phyloP scores from a whole-genome alignment of 30 jellyfish, hydroid and myxozoan species.

The Hydra vulgaris region DNA sequence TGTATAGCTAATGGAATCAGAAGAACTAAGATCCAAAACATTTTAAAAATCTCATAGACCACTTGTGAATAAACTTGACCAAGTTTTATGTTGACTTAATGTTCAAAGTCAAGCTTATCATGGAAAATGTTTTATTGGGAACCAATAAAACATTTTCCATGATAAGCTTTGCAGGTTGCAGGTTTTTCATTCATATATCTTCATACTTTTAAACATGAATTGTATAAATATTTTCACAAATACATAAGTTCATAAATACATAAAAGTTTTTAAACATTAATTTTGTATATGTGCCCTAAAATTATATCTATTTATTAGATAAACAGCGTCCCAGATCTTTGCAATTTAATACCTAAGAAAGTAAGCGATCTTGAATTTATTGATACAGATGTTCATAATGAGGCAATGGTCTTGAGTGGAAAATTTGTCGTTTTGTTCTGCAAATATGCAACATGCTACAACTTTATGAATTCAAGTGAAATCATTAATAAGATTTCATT shows the following conservation, averaged over 20 bases:
- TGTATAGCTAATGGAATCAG: not conserved
- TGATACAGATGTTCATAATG: conserved; percentile 1
- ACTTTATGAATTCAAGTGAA: not conserved
- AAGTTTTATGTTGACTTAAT: not conserved
- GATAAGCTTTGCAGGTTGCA: not conserved
- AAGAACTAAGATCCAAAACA: not conserved
- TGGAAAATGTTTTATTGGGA: conserved; percentile 10
- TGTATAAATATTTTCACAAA: not conserved
- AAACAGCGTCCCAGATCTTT: not conserved
- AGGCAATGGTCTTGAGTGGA: not conserved
- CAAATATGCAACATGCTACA: conserved; percentile 7
- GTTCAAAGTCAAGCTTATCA: conserved; percentile 14
- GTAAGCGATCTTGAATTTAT: not conserved
- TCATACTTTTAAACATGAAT: not conserved
- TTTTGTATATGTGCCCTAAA: not conserved
- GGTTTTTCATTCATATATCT: not conserved
- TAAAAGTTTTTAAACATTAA: not conserved
- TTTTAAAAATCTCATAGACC: conserved; percentile 2
- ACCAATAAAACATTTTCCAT: not conserved
- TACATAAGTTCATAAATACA: not conserved
- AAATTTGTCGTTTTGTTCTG: not conserved
- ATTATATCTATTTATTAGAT: not conserved
- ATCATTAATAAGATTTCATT: not conserved
- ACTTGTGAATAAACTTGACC: conserved; percentile 1
- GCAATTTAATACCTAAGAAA: conserved; percentile 2